A percentile compares a stretch with the other conserved stretches of the same genome.
These are phyloP conservation scores for Blennius ocellaris DNA, from an alignment of 2,113 vertebrate species.

Conservation along the genomic window DNA sequence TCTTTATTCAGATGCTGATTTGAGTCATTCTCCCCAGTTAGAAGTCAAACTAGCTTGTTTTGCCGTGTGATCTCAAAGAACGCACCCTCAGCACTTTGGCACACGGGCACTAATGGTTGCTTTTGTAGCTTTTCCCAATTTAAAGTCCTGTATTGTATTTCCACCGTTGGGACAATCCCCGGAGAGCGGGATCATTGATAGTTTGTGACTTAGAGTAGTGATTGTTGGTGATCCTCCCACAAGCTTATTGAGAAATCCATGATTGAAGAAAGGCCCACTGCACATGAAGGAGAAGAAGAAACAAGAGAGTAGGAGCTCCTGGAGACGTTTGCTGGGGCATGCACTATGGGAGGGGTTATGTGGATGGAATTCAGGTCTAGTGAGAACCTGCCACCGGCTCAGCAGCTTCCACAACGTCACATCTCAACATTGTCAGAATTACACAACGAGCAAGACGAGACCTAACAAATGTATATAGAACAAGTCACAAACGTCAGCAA, in stretches of 20 bases:
- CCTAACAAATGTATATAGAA: background rate
- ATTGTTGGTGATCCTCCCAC: background rate
- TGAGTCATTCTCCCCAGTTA: background rate
- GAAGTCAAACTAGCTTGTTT: constrained; percentile 14
- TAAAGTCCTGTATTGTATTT: background rate
- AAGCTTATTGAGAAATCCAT: constrained; percentile 24
- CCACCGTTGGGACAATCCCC: background rate
- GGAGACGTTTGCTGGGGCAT: constrained; percentile 51
- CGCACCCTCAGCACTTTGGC: background rate
- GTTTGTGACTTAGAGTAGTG: background rate
- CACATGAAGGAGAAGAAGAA: background rate
- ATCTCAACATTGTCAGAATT: constrained; percentile 42
- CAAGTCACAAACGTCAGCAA: no score
- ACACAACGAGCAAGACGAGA: constrained; percentile 44
- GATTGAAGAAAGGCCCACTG: constrained; percentile 5
- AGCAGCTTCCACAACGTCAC: constrained; percentile 4
- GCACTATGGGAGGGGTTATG: constrained; percentile 44
- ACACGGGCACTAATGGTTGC: background rate
- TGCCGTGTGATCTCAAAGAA: constrained; percentile 19
- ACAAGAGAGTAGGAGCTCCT: constrained; percentile 15
- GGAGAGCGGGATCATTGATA: background rate
- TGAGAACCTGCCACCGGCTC: constrained; percentile 59
- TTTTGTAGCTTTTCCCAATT: background rate
- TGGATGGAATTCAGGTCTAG: constrained; percentile 59
- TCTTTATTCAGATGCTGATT: background rate